Evolutionary conservation across 1,140 invertebrate species (phyloP).

Genomic region (Cecropterus lyciades): DNA sequence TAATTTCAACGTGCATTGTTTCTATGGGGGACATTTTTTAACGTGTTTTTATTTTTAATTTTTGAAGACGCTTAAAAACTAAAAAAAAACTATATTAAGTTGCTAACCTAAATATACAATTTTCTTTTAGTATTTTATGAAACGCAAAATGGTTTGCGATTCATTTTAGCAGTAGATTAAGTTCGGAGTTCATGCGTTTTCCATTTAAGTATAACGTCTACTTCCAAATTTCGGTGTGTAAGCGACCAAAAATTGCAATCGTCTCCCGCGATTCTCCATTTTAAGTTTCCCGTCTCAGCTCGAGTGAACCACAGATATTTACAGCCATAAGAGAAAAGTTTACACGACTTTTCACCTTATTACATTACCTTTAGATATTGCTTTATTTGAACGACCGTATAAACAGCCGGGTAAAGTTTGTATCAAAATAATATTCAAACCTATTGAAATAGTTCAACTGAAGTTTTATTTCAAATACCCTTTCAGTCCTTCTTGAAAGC

Average conservation of each 20-base stretch:
- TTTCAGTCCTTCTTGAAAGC: conserved; percentile 4
- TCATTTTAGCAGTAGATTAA: too few relatives aligned
- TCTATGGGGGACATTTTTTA: too few relatives aligned
- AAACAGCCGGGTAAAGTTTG: background rate
- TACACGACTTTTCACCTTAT: background rate
- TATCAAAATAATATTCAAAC: conserved; percentile 17
- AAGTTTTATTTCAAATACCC: conserved; percentile 15
- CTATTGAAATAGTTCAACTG: conserved; percentile 14
- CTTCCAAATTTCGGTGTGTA: background rate
- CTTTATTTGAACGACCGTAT: background rate
- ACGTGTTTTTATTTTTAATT: too few relatives aligned
- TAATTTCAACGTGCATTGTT: too few relatives aligned
- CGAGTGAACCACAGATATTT: background rate
- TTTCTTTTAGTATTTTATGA: too few relatives aligned
- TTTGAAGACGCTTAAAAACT: too few relatives aligned
- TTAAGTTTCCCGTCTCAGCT: background rate
- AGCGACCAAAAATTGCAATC: background rate
- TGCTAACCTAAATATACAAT: too few relatives aligned
- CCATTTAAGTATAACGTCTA: background rate
- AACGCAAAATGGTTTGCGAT: too few relatives aligned
- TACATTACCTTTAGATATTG: too few relatives aligned
- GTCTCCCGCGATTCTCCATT: background rate
- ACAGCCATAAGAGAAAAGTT: background rate
- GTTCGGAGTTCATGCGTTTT: too few relatives aligned
- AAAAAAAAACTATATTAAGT: too few relatives aligned